Conservation (phyloP, 2,797 vertebrate genomes). For the Peromyscus aztecus region DNA sequence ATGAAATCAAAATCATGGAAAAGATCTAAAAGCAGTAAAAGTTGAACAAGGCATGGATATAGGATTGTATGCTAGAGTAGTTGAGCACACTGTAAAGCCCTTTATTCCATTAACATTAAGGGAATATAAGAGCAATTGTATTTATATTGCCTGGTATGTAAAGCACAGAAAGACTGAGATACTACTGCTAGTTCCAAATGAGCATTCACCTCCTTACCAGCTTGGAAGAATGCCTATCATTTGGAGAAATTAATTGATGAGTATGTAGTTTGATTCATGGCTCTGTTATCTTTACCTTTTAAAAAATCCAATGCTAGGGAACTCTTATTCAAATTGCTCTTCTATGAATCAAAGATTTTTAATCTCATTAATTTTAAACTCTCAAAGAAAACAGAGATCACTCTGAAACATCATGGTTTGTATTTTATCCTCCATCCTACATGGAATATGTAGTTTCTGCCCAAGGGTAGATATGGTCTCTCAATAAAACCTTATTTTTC, state of each 20-base stretch:
- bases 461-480: background rate
- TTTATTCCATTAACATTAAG: background rate
- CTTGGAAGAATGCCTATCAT: background rate
- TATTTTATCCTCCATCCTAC: background rate
- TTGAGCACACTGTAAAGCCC: background rate
- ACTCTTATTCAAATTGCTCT: background rate
- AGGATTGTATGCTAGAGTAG: background rate
- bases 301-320: background rate
- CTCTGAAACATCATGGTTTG: background rate
- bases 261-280: background rate
- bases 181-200: background rate
- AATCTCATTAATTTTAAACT: background rate
- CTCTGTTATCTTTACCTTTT: background rate
- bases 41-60: background rate
- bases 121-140: background rate
- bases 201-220: background rate
- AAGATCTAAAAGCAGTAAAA: background rate
- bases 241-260: constrained; percentile 30
- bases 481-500: background rate
- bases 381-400: background rate
- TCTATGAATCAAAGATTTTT: background rate
- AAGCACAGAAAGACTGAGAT: background rate
- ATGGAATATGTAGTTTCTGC: background rate
- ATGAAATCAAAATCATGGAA: background rate
- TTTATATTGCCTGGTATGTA: background rate